phyloP scores from a whole-genome alignment of 2,888 invertebrate genomes.

The Lithophane leautieri region DNA sequence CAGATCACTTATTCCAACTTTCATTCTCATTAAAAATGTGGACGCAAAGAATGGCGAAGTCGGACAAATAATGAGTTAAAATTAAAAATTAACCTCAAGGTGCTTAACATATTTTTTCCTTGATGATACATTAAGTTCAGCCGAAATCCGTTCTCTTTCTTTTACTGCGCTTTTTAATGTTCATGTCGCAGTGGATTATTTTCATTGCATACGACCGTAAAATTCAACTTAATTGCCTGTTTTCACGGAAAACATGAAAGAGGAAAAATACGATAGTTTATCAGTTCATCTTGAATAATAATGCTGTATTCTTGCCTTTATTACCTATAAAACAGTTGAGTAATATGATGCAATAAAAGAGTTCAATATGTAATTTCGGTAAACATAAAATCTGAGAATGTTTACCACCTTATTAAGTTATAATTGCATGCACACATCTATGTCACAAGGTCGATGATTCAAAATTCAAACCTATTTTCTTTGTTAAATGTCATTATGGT shows the following conservation, averaged over 20 bases:
- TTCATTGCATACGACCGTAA: not conserved
- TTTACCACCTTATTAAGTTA: too few relatives aligned
- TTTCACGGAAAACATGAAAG: not conserved
- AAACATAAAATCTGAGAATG: too few relatives aligned
- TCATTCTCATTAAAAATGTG: not conserved
- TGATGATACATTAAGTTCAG: not conserved
- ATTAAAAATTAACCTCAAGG: not conserved
- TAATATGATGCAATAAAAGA: not conserved
- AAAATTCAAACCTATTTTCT: too few relatives aligned
- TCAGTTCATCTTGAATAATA: constrained; percentile 10
- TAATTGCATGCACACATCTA: too few relatives aligned
- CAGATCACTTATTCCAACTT: not conserved
- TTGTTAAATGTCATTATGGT: too few relatives aligned
- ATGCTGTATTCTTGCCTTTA: not conserved
- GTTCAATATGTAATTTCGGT: not conserved
- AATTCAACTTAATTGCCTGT: not conserved
- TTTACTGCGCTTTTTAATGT: not conserved
- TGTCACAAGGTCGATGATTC: too few relatives aligned
- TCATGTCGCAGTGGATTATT: not conserved
- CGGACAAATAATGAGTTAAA: not conserved
- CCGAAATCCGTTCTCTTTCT: not conserved
- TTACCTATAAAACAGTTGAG: not conserved
- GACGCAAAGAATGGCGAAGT: not conserved
- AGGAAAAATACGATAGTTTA: constrained; percentile 2
- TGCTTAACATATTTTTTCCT: not conserved